Conservation (phyloP, 2,797 vertebrate genomes). For the Arrhamphus sclerolepis region DNA sequence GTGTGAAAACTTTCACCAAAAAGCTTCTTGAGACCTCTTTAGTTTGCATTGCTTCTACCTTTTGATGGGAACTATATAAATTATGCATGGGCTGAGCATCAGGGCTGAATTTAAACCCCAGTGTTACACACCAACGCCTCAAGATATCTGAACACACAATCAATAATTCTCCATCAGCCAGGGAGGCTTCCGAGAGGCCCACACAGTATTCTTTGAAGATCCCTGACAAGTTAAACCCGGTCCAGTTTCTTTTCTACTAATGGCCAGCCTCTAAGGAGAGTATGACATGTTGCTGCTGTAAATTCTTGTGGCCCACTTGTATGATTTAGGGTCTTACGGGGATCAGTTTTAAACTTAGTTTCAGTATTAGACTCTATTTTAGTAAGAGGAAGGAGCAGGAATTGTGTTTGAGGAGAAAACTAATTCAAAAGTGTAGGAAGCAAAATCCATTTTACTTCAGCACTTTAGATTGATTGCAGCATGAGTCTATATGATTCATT, state of each 20-base stretch:
- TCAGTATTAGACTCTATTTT: conserved; percentile 29
- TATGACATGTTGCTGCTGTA: conserved; percentile 59
- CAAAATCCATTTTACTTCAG: conserved; percentile 42
- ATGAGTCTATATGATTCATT: conserved; percentile 45
- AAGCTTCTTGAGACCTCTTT: conserved; percentile 73
- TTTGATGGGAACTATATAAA: conserved; percentile 82
- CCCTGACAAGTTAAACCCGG: conserved; percentile 81
- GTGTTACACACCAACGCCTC: conserved; percentile 80
- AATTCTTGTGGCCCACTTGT: conserved; percentile 57
- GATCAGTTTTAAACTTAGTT: conserved; percentile 47
- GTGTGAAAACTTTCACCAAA: conserved; percentile 80
- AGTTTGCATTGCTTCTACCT: conserved; percentile 77
- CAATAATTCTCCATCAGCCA: conserved; percentile 82
- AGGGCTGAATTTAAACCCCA: conserved; percentile 79
- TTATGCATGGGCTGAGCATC: conserved; percentile 81
- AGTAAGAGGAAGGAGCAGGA: conserved; percentile 14
- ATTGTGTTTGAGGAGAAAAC: conserved; percentile 57
- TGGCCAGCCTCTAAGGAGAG: conserved; percentile 69
- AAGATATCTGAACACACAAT: conserved; percentile 83
- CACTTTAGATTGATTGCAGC: conserved; percentile 54
- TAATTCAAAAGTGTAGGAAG: conserved; percentile 43
- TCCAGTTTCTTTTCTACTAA: conserved; percentile 76
- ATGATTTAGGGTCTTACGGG: conserved; percentile 44
- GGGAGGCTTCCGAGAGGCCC: conserved; percentile 73
- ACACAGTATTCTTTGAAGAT: conserved; percentile 80